Percentiles rank a stretch among this genome's conserved stretches.
phyloP scores from a whole-genome alignment of 1,140 invertebrate species.

The Rhagoletis zephyria region DNA sequence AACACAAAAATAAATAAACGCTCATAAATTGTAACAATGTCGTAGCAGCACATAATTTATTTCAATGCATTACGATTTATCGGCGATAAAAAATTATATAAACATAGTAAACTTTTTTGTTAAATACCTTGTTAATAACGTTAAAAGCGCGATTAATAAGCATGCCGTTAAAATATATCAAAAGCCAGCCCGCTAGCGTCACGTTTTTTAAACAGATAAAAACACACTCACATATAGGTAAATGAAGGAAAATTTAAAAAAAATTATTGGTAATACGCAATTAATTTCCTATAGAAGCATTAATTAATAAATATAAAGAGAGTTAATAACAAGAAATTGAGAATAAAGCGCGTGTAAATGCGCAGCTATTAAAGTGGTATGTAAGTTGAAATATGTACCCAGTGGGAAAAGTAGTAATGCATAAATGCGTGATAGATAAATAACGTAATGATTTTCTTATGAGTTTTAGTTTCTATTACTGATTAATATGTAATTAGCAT shows the following conservation, averaged over 20 bases:
- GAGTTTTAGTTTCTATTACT: too few species aligned
- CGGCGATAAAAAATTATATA: neutral
- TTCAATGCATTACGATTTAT: neutral
- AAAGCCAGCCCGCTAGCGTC: too few species aligned
- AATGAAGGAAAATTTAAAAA: neutral
- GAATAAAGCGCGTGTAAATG: neutral
- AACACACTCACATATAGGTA: neutral
- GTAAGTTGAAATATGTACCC: too few species aligned
- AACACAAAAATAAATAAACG: too few species aligned
- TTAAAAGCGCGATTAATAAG: neutral
- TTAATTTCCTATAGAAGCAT: slow-evolving; percentile 12
- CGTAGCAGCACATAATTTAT: neutral
- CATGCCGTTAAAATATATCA: neutral
- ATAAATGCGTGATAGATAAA: too few species aligned
- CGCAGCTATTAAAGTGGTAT: too few species aligned
- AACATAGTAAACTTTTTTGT: neutral
- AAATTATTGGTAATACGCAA: neutral
- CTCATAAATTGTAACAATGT: neutral
- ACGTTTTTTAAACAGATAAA: too few species aligned
- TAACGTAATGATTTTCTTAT: too few species aligned
- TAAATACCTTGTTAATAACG: neutral
- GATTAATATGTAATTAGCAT: too few species aligned
- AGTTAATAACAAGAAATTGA: slow-evolving; percentile 24
- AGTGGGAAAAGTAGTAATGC: too few species aligned
- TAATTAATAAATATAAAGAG: slow-evolving; percentile 19